Base-by-base conservation (phyloP, 2,888 invertebrate genomes). In the Euzetes globulus region DNA sequence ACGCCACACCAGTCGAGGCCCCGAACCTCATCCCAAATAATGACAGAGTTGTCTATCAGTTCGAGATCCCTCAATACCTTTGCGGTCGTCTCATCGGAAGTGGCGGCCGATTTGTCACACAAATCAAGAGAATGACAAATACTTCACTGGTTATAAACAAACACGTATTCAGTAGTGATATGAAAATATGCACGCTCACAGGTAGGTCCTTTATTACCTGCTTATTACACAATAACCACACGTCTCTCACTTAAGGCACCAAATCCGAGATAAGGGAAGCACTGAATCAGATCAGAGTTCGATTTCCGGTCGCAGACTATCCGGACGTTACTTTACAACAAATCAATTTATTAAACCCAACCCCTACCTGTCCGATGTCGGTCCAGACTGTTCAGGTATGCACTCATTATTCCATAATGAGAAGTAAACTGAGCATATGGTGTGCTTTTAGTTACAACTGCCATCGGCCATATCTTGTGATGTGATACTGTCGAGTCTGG, bases 401-500 rank as follows among this genome's bases (percentile, higher is more conserved):
- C 71, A 33, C 7, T n/a, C 52, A 55, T 50, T n/a, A 29, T 73
- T 17, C 25, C 11, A 29, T 50, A 5, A 37, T 50, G 11, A 13
- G 11, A 15, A 72, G n/a, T 4, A 9, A 15, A 22, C 13, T 55
- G 33, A 27, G 52, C 60, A 22, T 37, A 33, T 65, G 27, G 11
- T 29, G 65, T 60, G 17, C 63, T 74, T 71, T 75, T 84, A 92
- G 88, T 86, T 96, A 80, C 89, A 89, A 83, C 86, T 98, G 78
- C 89, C 96, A 80, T 93, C 93, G 83, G 92, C 91, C 71, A 91
- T 96, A 73, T 91, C 92, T 82, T 93, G 94, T 81, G 97, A 98
- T 84, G 92, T 95, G 33, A 88, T 90, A 77, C 87, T 98, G 80
- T 92, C 92, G 81, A 90, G 91, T 80, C 87, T 95, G 81, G 88